Percentiles rank a stretch among this genome's conserved stretches.
Conservation (phyloP, 2,113 vertebrate genomes). For the Semnornis frantzii region DNA sequence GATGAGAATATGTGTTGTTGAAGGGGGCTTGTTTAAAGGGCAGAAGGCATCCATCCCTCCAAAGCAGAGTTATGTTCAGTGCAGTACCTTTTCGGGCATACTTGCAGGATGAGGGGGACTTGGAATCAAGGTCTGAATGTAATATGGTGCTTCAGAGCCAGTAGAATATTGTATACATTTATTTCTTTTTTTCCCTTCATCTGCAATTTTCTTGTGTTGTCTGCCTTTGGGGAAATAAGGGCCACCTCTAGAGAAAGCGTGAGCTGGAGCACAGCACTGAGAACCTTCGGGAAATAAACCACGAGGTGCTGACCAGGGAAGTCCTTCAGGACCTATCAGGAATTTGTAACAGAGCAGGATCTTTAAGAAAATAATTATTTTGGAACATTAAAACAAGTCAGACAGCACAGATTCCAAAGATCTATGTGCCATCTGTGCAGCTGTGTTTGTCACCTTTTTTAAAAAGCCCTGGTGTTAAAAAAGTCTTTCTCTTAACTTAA, state of each 20-base stretch:
- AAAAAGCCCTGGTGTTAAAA: not conserved
- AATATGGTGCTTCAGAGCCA: not conserved
- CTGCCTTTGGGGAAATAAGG: not conserved
- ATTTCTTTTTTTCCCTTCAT: not conserved
- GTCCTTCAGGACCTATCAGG: not conserved
- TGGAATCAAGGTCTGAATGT: not conserved
- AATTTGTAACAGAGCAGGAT: not conserved
- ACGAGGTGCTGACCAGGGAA: not conserved
- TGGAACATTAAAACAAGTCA: not conserved
- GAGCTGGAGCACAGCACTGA: not conserved
- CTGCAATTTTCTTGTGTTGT: not conserved
- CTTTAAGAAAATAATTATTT: not conserved
- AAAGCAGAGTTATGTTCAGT: not conserved
- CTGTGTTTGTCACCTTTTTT: not conserved
- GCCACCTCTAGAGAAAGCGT: not conserved
- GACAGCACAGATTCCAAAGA: not conserved
- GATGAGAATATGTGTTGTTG: conserved; percentile 53
- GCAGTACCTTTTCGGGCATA: not conserved
- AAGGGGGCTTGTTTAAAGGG: conserved; percentile 52
- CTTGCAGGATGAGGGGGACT: not conserved
- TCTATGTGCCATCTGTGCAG: not conserved
- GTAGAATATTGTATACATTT: too few species aligned
- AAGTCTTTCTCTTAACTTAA: too few species aligned
- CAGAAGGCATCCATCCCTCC: not conserved
- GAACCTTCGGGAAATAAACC: not conserved